A percentile compares a stretch with the other conserved stretches of the same genome.
These are phyloP conservation scores for Eremobia ochroleuca DNA, from an alignment of 2,888 invertebrate species.

Conservation along the genomic window DNA sequence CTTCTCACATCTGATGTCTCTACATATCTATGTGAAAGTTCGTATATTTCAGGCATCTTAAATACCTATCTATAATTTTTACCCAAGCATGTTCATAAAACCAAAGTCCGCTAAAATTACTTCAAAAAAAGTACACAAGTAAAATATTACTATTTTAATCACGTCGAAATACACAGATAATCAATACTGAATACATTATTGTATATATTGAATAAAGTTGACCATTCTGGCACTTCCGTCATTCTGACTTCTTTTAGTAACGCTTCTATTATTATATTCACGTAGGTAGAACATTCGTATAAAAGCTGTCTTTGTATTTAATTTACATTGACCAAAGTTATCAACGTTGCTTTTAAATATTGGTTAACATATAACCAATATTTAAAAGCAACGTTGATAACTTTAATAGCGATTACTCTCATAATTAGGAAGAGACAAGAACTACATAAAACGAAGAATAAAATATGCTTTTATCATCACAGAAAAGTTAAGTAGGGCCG, in stretches of 20 bases:
- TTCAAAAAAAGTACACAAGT: not conserved
- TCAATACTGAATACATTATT: slow-evolving; percentile 46
- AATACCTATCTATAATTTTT: not conserved
- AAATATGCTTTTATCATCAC: slow-evolving; percentile 45
- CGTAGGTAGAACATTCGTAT: slow-evolving; percentile 10
- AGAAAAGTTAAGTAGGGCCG: slow-evolving; percentile 62
- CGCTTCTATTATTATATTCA: slow-evolving; percentile 38
- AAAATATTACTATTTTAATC: slow-evolving; percentile 30
- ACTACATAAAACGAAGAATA: slow-evolving; percentile 52
- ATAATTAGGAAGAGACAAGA: slow-evolving; percentile 28
- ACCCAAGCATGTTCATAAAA: not conserved
- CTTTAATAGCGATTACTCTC: not conserved
- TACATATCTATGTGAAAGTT: not conserved
- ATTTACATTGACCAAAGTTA: slow-evolving; percentile 11
- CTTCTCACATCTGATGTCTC: slow-evolving; percentile 28
- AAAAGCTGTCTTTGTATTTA: slow-evolving; percentile 28
- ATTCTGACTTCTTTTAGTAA: slow-evolving; percentile 56
- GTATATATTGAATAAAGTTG: slow-evolving; percentile 66
- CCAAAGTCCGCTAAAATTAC: not conserved
- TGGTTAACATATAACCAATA: no score
- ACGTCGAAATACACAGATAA: slow-evolving; percentile 64
- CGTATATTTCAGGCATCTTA: slow-evolving; percentile 3
- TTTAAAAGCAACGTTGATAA: no score
- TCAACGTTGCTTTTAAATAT: slow-evolving; percentile 19
- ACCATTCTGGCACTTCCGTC: slow-evolving; percentile 71